Percentiles rank a stretch among this genome's conserved stretches.
Evolutionary conservation across 2,113 vertebrate species (phyloP).

Genomic region (Perognathus longimembris): DNA sequence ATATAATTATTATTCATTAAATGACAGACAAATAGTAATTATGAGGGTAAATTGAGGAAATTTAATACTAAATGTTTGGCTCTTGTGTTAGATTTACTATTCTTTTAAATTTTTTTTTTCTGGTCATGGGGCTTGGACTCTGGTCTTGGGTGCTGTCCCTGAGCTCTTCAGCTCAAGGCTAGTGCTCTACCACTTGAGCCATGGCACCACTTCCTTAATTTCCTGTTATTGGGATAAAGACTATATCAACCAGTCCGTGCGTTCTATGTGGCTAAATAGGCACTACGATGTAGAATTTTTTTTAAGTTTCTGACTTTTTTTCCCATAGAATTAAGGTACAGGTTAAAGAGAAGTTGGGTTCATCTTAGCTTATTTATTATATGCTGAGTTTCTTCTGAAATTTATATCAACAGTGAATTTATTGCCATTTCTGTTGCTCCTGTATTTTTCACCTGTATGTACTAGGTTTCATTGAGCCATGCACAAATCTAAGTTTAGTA

Average conservation of each 20-base stretch:
- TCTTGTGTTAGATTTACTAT: not conserved
- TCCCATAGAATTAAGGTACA: not conserved
- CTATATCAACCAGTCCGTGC: too few relatives aligned
- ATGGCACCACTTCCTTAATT: too few relatives aligned
- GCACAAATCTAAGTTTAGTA: not conserved
- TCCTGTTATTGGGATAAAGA: slow-evolving; percentile 11
- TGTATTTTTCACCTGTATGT: not conserved
- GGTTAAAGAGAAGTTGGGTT: not conserved
- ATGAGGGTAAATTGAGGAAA: not conserved
- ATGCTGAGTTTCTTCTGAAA: not conserved
- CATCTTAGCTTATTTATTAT: slow-evolving; percentile 1
- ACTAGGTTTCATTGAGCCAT: not conserved
- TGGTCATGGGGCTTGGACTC: too few relatives aligned
- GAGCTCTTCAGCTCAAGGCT: too few relatives aligned
- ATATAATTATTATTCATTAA: not conserved
- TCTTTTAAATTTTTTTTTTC: too few relatives aligned
- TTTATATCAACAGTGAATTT: slow-evolving; percentile 28
- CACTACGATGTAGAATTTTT: not conserved
- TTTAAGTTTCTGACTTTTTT: not conserved
- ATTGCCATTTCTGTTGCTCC: not conserved
- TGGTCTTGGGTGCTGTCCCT: too few relatives aligned
- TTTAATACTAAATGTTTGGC: not conserved
- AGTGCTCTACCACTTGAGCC: too few relatives aligned
- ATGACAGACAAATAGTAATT: not conserved
- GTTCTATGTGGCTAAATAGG: not conserved